These are phyloP conservation scores for Nasonia vitripennis DNA, from an alignment of 1,140 invertebrate genomes.

Conservation along the genomic window DNA sequence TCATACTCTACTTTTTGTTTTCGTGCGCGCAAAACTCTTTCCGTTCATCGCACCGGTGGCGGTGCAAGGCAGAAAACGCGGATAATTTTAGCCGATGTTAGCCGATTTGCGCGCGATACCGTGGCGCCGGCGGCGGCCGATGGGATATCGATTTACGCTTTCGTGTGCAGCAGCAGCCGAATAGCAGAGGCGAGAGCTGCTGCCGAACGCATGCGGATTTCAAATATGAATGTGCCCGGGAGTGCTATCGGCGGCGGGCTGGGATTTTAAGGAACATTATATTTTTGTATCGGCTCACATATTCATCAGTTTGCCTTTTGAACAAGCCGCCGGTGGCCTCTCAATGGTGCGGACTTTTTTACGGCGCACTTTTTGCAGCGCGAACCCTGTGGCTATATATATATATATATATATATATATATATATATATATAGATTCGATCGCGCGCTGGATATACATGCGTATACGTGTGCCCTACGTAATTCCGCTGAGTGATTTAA, in stretches of 20 bases:
- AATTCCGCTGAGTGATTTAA: background rate
- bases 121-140: slow-evolving; percentile 2
- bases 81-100: slow-evolving; percentile 3
- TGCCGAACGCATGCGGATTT: background rate
- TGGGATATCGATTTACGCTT: slow-evolving; percentile 7
- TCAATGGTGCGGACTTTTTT: background rate
- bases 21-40: background rate
- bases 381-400: background rate
- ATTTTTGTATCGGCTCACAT: background rate
- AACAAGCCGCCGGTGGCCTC: background rate
- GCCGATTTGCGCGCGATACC: background rate
- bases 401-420: too few species aligned
- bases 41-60: background rate
- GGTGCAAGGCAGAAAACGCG: background rate
- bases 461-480: background rate
- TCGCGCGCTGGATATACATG: too few species aligned
- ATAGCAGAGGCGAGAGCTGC: too few species aligned
- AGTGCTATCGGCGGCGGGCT: background rate
- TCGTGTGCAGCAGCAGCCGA: background rate
- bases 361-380: background rate
- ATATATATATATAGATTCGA: too few species aligned
- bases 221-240: slow-evolving; percentile 11
- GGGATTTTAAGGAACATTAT: slow-evolving; percentile 1
- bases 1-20: background rate
- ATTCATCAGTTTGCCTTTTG: background rate